Evolutionary conservation across 2,888 invertebrate genomes (phyloP), one percentile per base, ranked within the genome.

Genomic region (Cremastinae sp.): DNA sequence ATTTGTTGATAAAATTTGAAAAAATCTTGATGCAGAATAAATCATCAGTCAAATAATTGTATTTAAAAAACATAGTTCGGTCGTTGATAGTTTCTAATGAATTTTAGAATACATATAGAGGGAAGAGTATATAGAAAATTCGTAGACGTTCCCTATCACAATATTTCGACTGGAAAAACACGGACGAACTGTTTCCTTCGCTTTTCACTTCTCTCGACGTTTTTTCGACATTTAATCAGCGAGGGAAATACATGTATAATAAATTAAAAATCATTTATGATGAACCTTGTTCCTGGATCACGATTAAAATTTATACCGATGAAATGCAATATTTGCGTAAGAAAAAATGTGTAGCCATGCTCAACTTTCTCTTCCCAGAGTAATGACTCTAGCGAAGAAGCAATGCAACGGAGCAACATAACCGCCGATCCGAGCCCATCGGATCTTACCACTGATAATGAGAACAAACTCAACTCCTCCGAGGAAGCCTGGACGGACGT

Each of bases 401-500:
- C 87, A 28, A 85, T 87, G 77, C 89, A 89, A 75, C 87, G 86
- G 14, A 88, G 88, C 76, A 89, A 88, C 69, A 85, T 86, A 10
- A 87, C 88, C 12, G 88, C 85, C 35, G 89, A 89, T 78, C 87
- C 87, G 7, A 89, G 88, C 80, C 88, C 86, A n/a, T 90, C 89
- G 10, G 89, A 89, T 66, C 82, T 88, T 16, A 89, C 88, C 18
- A 89, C 89, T 4, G 89, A 90, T 78, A 89, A 89, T 74, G 89
- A 90, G 78, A 90, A 89, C 76, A 90, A 89, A 58, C 86, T 86
- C 16, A 90, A 89, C 79, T 90, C 89, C 10, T 90, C 89, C 81
- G 97, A 97, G 84, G 97, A 97, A 85, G 96, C 96, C 58, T 97
- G 97, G 97, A 97, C 97, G 0, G 97, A 97, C 86, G 97, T 97